phyloP scores from a whole-genome alignment of 1,140 invertebrate genomes.

The Tetramorium simillimum region DNA sequence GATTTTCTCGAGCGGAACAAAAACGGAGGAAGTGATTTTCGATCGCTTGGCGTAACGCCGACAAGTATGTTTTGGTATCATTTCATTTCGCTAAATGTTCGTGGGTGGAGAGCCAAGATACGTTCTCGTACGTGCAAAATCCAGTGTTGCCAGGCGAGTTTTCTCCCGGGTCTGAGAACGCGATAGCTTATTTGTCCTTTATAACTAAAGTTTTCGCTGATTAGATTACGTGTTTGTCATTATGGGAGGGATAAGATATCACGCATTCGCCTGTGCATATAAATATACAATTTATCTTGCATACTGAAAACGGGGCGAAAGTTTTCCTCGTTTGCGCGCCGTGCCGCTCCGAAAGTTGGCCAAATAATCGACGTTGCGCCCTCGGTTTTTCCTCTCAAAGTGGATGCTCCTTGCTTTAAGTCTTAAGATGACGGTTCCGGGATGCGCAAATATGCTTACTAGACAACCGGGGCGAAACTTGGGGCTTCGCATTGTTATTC shows the following conservation, averaged over 20 bases:
- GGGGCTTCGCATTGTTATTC: slow-evolving; percentile 46
- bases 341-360: slow-evolving; percentile 5
- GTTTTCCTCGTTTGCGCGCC: background rate
- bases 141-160: background rate
- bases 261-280: background rate
- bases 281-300: background rate
- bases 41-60: slow-evolving; percentile 5
- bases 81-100: background rate
- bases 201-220: background rate
- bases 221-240: background rate
- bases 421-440: background rate
- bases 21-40: slow-evolving; percentile 50
- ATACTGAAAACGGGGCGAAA: background rate
- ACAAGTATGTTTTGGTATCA: background rate
- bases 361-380: slow-evolving; percentile 25
- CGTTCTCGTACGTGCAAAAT: background rate
- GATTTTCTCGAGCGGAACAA: slow-evolving; percentile 49
- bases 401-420: slow-evolving; percentile 8
- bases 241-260: background rate
- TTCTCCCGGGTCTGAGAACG: background rate
- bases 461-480: slow-evolving; percentile 11
- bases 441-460: slow-evolving; percentile 43
- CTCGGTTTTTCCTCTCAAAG: slow-evolving; percentile 7
- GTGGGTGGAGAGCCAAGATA: background rate
- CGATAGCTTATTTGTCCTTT: background rate